phyloP scores from a whole-genome alignment of 2,888 invertebrate genomes.

The Germaria angustata region DNA sequence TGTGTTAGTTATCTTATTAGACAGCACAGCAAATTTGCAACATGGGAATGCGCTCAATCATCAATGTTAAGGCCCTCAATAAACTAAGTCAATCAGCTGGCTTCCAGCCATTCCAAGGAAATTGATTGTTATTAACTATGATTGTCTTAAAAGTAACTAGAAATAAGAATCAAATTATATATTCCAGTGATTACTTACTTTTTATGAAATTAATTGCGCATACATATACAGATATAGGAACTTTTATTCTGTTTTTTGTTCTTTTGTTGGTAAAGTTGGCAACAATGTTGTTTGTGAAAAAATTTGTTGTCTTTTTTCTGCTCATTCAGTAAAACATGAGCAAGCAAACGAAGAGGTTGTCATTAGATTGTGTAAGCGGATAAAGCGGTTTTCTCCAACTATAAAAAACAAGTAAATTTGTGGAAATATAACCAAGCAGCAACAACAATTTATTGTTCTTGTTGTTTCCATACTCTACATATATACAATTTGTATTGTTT shows the following conservation, averaged over 20 bases:
- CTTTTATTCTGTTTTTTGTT: not conserved
- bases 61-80: no score
- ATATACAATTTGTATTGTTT: conserved; percentile 38
- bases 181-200: no score
- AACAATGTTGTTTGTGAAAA: not conserved
- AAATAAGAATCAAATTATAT: no score
- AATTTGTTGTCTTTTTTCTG: conserved; percentile 40
- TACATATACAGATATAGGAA: no score
- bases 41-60: no score
- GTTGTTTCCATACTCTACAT: conserved; percentile 35
- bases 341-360: conserved; percentile 54
- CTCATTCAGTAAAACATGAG: conserved; percentile 46
- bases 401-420: conserved; percentile 25
- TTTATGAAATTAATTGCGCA: no score
- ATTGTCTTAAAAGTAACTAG: no score
- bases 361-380: not conserved
- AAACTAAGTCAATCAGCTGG: no score
- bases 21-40: no score
- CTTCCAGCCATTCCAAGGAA: no score
- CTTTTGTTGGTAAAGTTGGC: not conserved
- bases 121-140: no score
- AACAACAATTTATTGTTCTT: conserved; percentile 40
- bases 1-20: no score
- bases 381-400: conserved; percentile 38
- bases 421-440: conserved; percentile 37